phyloP scores from a whole-genome alignment of 92 coral and sea anemone genomes.

The Epizoanthus scotinus region DNA sequence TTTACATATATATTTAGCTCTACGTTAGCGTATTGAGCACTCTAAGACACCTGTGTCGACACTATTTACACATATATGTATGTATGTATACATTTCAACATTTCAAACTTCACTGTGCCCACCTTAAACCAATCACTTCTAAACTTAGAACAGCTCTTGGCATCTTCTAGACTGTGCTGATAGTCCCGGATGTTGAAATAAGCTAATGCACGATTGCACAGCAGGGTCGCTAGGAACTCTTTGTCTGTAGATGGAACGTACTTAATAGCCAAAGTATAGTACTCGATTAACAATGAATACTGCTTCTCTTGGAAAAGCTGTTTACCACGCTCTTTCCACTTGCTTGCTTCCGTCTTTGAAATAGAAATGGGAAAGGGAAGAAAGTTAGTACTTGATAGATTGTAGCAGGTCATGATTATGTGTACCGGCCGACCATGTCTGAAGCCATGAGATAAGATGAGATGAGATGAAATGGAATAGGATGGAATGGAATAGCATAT shows the following conservation, averaged over 20 bases:
- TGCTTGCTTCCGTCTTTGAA: conserved; percentile 57
- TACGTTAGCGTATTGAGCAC: no score
- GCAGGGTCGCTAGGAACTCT: conserved; percentile 55
- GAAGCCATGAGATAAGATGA: no score
- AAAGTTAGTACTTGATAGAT: not conserved
- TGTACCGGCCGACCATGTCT: no score
- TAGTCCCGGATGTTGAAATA: conserved; percentile 47
- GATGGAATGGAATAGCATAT: no score
- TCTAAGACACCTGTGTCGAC: no score
- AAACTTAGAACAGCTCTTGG: conserved; percentile 59
- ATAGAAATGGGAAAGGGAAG: not conserved
- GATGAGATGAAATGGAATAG: no score
- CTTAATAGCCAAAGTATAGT: conserved; percentile 66
- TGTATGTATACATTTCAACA: no score
- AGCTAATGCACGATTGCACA: conserved; percentile 72
- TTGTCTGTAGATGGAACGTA: conserved; percentile 54
- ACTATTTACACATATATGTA: no score
- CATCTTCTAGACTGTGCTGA: conserved; percentile 56
- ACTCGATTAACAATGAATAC: conserved; percentile 49
- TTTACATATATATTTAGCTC: no score
- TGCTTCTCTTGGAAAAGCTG: conserved; percentile 53
- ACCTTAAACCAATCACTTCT: conserved; percentile 76
- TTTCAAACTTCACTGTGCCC: not conserved
- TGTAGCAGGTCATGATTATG: no score
- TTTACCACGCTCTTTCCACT: conserved; percentile 73